A percentile compares a stretch with the other conserved stretches of the same genome.
Evolutionary conservation across 2,797 vertebrate species (phyloP).

Genomic region (Macropodus opercularis): DNA sequence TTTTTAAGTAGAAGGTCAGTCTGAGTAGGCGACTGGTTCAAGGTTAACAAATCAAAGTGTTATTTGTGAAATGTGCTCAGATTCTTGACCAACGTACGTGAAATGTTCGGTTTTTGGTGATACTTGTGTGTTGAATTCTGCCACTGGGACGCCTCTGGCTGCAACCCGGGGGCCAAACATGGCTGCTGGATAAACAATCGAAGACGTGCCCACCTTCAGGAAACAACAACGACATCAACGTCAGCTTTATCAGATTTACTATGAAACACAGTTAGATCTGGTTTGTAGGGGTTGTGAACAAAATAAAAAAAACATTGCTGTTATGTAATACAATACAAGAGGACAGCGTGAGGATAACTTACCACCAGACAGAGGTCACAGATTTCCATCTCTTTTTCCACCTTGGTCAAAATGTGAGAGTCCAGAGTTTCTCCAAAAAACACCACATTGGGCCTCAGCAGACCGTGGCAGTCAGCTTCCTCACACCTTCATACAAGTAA

Average conservation of each 20-base stretch:
- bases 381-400: slow-evolving; percentile 90
- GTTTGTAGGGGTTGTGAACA: slow-evolving; percentile 1
- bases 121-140: slow-evolving; percentile 89
- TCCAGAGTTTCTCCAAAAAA: slow-evolving; percentile 97
- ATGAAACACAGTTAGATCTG: background rate
- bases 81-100: slow-evolving; percentile 78
- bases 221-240: slow-evolving; percentile 21
- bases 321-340: slow-evolving; percentile 2
- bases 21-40: background rate
- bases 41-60: background rate
- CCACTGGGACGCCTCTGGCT: slow-evolving; percentile 90
- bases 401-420: slow-evolving; percentile 87
- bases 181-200: slow-evolving; percentile 93
- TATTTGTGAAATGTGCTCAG: background rate
- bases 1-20: slow-evolving; percentile 1
- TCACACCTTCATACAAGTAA: slow-evolving; percentile 83
- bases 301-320: slow-evolving; percentile 6
- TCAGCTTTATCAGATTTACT: slow-evolving; percentile 7
- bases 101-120: slow-evolving; percentile 88
- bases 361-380: slow-evolving; percentile 97
- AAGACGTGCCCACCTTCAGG: slow-evolving; percentile 92
- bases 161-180: slow-evolving; percentile 95
- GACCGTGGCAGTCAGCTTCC: slow-evolving; percentile 85
- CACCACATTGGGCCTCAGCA: slow-evolving; percentile 92
- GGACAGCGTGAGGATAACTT: slow-evolving; percentile 57